A percentile compares a stretch with the other conserved stretches of the same genome.
These are phyloP conservation scores for Pangasius mekongensis DNA, from an alignment of 2,797 vertebrate genomes.

Conservation along the genomic window DNA sequence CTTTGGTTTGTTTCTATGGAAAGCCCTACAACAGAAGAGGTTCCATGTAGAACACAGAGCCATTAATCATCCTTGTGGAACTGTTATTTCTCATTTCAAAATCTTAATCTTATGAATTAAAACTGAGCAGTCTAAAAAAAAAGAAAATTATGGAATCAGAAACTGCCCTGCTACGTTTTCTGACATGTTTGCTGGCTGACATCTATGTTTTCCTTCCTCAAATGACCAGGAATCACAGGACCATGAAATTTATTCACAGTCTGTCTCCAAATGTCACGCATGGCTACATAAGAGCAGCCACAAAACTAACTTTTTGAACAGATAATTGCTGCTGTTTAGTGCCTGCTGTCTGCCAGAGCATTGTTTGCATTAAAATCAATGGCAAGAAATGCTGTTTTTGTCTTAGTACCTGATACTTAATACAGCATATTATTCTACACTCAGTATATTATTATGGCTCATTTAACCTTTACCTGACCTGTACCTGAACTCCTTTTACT, in stretches of 20 bases:
- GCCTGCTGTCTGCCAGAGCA: background rate
- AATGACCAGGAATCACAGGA: slow-evolving; percentile 11
- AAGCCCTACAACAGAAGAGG: background rate
- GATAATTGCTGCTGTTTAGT: slow-evolving; percentile 18
- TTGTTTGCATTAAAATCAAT: background rate
- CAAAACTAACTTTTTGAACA: background rate
- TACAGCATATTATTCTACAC: background rate
- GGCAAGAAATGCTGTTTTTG: background rate
- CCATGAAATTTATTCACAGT: slow-evolving; percentile 27
- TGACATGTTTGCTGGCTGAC: slow-evolving; percentile 4
- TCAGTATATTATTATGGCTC: background rate
- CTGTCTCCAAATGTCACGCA: slow-evolving; percentile 20
- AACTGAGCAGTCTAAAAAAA: background rate
- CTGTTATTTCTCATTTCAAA: background rate
- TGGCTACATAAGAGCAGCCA: background rate
- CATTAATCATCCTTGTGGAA: background rate
- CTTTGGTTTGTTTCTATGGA: background rate
- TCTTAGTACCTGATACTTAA: background rate
- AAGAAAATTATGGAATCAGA: background rate
- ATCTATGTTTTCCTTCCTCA: slow-evolving; percentile 5
- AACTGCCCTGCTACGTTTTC: background rate
- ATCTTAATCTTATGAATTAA: background rate
- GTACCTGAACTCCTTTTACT: background rate
- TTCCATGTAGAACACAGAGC: background rate
- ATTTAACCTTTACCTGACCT: background rate